These are phyloP conservation scores for Anser cygnoides DNA, from an alignment of 2,113 vertebrate genomes.

Conservation along the genomic window DNA sequence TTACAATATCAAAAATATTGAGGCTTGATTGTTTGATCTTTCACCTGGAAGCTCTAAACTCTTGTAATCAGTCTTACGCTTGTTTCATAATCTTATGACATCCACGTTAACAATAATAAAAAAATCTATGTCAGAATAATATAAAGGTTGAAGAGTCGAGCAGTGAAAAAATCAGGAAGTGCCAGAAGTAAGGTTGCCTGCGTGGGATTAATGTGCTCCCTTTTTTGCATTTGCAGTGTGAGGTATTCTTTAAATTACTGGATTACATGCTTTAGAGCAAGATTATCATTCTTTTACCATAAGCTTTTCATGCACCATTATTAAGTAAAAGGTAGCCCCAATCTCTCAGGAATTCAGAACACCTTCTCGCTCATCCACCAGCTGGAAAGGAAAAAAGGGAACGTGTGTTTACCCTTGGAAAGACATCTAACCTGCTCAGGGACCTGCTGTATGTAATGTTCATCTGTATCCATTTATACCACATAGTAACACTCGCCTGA, in stretches of 20 bases:
- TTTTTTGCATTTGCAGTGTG: not conserved
- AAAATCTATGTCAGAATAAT: not conserved
- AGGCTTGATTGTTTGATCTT: not conserved
- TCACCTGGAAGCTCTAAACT: not conserved
- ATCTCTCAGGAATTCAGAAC: not conserved
- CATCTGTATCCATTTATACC: not conserved
- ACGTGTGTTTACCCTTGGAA: not conserved
- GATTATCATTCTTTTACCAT: not conserved
- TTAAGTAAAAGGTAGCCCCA: not conserved
- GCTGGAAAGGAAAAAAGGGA: not conserved
- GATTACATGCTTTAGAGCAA: not conserved
- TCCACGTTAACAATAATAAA: not conserved
- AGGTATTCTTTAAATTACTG: not conserved
- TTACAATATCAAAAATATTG: not conserved
- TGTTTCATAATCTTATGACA: not conserved
- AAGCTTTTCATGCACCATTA: not conserved
- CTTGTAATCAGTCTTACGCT: not conserved
- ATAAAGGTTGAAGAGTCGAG: not conserved
- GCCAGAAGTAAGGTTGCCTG: not conserved
- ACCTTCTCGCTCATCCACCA: not conserved
- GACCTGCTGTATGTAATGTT: not conserved
- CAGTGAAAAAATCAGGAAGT: not conserved
- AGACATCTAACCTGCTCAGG: not conserved
- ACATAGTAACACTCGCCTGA: slow-evolving; percentile 23
- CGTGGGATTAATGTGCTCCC: not conserved